Evolutionary conservation across 1,140 invertebrate species (phyloP), one percentile per base, ranked within the genome.

Genomic region (Pinna nobilis): DNA sequence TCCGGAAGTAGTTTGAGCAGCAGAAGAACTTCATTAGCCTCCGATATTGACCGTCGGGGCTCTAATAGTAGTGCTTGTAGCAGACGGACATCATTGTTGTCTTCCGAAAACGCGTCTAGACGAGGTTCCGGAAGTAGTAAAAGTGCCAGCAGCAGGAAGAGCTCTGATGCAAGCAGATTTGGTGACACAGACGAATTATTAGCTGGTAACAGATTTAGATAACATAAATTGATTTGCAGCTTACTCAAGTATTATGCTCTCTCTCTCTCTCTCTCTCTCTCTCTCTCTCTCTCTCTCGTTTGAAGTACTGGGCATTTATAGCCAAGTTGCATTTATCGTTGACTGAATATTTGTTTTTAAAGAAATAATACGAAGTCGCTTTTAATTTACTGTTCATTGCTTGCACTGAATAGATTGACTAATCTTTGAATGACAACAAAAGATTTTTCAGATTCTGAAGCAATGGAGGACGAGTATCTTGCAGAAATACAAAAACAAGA

Each of bases 401-500:
- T n/a, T n/a, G n/a, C n/a, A n/a, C n/a, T n/a, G n/a, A n/a, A n/a
- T n/a, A n/a, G n/a, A n/a, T n/a, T n/a, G n/a, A n/a, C n/a, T n/a
- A n/a, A n/a, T n/a, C n/a, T n/a, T n/a, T n/a, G n/a, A n/a, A n/a
- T n/a, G n/a, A n/a, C n/a, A n/a, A n/a, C n/a, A n/a, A n/a, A n/a
- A 82, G 82, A 84, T 76, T 80, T 82, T 25, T 84, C 82, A 2
- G 82, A 84, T 61, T 79, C 78, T 28, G 82, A 84, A 53, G 75
- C 76, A 25, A 66, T 81, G n/a, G 82, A 84, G 28, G 81, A 83
- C n/a, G 82, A 82, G 15, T 59, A 75, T 25, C 39, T 57, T 4
- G 66, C 75, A 13, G 76, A 68, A 50, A 64, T 74, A 41, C 67
- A 74, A 32, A 55, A 74, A 37, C 59, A 74, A 70, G 69, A 79